Percentiles rank a stretch among this genome's conserved stretches.
Conservation (phyloP, 2,888 invertebrate genomes). For the Teinopalpus imperialis region DNA sequence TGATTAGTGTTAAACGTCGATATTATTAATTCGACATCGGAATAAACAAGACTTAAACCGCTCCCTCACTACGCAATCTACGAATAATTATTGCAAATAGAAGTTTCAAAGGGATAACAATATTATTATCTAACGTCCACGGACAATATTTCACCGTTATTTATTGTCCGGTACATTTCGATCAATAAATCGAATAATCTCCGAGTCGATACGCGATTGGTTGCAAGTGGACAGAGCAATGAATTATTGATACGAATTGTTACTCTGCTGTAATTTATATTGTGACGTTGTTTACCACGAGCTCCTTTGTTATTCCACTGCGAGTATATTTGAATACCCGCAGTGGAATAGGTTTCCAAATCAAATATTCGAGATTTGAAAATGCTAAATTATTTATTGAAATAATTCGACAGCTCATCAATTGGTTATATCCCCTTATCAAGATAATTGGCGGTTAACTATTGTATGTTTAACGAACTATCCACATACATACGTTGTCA, state of each 20-base stretch:
- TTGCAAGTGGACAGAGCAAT: slow-evolving; percentile 10
- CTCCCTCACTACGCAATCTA: too few relatives aligned
- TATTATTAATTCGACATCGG: too few relatives aligned
- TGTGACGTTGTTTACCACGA: slow-evolving; percentile 5
- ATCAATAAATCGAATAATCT: slow-evolving; percentile 20
- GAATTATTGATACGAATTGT: slow-evolving; percentile 19
- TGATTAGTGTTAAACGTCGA: too few relatives aligned
- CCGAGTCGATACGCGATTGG: slow-evolving; percentile 17
- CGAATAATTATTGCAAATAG: too few relatives aligned
- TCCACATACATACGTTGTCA: too few relatives aligned
- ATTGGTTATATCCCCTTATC: too few relatives aligned
- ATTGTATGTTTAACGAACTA: too few relatives aligned
- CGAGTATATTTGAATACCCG: slow-evolving; percentile 7
- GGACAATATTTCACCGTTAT: slow-evolving; percentile 22
- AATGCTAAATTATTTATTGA: too few relatives aligned
- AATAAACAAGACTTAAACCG: too few relatives aligned
- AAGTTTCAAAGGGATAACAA: slow-evolving; percentile 8
- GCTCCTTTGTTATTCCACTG: slow-evolving; percentile 9
- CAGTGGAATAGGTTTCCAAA: not conserved
- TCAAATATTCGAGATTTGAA: too few relatives aligned
- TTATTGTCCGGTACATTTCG: slow-evolving; percentile 9
- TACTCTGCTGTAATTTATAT: slow-evolving; percentile 19
- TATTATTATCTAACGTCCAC: slow-evolving; percentile 9
- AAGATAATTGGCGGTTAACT: too few relatives aligned
- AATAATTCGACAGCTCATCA: too few relatives aligned